Evolutionary conservation across 2,797 vertebrate species (phyloP).

Genomic region (Erethizon dorsatum): DNA sequence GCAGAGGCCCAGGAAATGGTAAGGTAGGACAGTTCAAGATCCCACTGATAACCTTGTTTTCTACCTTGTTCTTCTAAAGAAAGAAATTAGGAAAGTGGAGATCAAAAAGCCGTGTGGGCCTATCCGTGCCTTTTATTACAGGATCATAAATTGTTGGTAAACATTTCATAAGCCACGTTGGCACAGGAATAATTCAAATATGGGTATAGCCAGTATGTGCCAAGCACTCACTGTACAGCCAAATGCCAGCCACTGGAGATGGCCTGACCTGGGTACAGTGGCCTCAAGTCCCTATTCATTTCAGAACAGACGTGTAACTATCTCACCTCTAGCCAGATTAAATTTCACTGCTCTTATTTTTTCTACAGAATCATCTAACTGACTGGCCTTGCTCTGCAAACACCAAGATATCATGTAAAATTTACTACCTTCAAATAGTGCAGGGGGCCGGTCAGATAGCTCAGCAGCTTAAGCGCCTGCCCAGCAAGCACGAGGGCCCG

Average conservation of each 20-base stretch:
- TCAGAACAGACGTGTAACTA: background rate
- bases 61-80: background rate
- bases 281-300: background rate
- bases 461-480: too few relatives aligned
- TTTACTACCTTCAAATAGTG: slow-evolving; percentile 31
- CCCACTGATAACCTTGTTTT: background rate
- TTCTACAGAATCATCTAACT: background rate
- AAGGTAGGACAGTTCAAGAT: background rate
- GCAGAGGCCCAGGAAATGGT: background rate
- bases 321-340: background rate
- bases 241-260: background rate
- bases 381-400: background rate
- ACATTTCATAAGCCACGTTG: slow-evolving; percentile 64
- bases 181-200: background rate
- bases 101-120: slow-evolving; percentile 47
- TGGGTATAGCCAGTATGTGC: background rate
- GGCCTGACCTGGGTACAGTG: background rate
- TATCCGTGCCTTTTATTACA: slow-evolving; percentile 14
- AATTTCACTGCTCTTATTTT: background rate
- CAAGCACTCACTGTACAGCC: background rate
- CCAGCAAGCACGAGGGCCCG: too few relatives aligned
- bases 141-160: slow-evolving; percentile 11
- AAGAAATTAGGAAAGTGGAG: slow-evolving; percentile 28
- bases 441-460: too few relatives aligned
- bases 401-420: background rate